Percentiles rank a stretch among this genome's conserved stretches.
These are phyloP conservation scores for Anagyrus pseudococci DNA, from an alignment of 2,888 invertebrate genomes.

Conservation along the genomic window DNA sequence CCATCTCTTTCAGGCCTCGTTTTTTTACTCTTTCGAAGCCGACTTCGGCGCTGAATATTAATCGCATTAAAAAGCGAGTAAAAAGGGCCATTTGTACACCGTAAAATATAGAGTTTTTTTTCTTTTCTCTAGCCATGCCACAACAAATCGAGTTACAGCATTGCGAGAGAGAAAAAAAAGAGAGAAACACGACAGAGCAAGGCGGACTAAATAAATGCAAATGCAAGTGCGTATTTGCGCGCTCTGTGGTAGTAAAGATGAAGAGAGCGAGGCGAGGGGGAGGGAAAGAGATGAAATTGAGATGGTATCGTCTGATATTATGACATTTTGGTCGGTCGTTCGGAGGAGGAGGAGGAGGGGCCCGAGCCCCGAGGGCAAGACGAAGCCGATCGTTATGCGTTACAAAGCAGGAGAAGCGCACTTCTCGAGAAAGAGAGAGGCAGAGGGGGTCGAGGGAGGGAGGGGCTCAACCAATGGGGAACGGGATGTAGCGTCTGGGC, in stretches of 20 bases:
- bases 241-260: not conserved
- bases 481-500: not conserved
- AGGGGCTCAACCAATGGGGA: not conserved
- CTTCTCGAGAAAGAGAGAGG: not conserved
- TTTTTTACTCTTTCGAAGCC: no score
- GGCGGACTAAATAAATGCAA: no score
- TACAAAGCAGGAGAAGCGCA: not conserved
- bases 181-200: no score
- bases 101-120: no score
- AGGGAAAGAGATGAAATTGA: slow-evolving; percentile 5
- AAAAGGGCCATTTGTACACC: no score
- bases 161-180: no score
- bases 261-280: not conserved
- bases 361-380: no score
- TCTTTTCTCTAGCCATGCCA: not conserved
- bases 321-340: slow-evolving; percentile 24
- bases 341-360: not conserved
- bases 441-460: not conserved
- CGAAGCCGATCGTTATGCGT: slow-evolving; percentile 9
- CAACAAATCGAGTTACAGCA: not conserved
- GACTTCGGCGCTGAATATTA: no score
- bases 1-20: no score
- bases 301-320: slow-evolving; percentile 19
- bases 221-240: not conserved
- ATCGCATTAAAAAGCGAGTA: no score